These are phyloP conservation scores for Pseudococcus viburni DNA, from an alignment of 2,888 invertebrate species.

Conservation along the genomic window DNA sequence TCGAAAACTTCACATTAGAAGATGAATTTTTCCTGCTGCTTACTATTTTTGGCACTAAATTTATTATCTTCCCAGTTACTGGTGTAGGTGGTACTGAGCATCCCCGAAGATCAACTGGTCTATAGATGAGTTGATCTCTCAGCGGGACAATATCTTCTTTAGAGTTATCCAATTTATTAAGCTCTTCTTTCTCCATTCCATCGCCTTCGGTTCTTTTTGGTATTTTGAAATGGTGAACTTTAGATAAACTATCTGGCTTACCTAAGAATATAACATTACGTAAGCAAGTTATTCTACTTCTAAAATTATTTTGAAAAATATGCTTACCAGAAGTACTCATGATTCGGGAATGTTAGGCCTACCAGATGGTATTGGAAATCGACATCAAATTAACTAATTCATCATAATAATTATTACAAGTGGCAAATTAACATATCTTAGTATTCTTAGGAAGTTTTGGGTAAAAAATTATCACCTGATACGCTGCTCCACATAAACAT, in stretches of 20 bases:
- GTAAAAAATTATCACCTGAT: neutral
- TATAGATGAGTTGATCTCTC: slow-evolving; percentile 62
- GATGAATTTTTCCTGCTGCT: slow-evolving; percentile 31
- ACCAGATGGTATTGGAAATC: neutral
- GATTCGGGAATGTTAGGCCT: neutral
- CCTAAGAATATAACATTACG: slow-evolving; percentile 6
- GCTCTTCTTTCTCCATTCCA: slow-evolving; percentile 79
- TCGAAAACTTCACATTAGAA: slow-evolving; percentile 56
- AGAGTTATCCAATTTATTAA: slow-evolving; percentile 8
- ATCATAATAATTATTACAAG: neutral
- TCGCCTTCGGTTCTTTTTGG: slow-evolving; percentile 80
- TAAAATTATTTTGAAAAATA: neutral
- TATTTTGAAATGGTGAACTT: slow-evolving; percentile 67
- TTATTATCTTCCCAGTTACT: slow-evolving; percentile 36
- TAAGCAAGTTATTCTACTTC: neutral
- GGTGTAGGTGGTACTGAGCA: slow-evolving; percentile 47
- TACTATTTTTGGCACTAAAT: slow-evolving; percentile 32
- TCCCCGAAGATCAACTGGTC: slow-evolving; percentile 64
- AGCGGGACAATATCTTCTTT: slow-evolving; percentile 34
- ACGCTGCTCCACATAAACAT: neutral
- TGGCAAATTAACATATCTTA: neutral
- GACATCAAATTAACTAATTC: neutral
- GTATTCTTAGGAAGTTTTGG: neutral
- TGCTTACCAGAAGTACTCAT: neutral
- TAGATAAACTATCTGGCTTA: slow-evolving; percentile 21